These are phyloP conservation scores for Anadara kagoshimensis DNA, from an alignment of 1,140 invertebrate species.

Conservation along the genomic window DNA sequence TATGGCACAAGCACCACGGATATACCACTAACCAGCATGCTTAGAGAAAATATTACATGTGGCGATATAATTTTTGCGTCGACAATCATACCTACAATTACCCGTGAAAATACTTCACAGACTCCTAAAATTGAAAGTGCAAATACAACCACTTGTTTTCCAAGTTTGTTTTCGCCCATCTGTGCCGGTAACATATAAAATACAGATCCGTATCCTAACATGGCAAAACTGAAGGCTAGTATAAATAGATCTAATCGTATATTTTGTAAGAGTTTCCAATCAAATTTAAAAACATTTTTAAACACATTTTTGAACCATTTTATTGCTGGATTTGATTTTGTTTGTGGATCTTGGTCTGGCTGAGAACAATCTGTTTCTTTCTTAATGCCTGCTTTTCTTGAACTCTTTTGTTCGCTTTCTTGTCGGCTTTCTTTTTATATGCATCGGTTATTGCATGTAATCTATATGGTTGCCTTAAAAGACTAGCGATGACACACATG, in stretches of 20 bases:
- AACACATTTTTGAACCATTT: background rate
- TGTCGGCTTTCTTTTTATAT: too few relatives aligned
- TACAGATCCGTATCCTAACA: background rate
- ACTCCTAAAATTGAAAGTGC: constrained; percentile 14
- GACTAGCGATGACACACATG: background rate
- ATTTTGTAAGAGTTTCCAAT: background rate
- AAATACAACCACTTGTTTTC: constrained; percentile 4
- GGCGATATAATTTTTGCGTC: constrained; percentile 13
- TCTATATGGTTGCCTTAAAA: constrained; percentile 12
- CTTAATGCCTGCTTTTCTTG: too few relatives aligned
- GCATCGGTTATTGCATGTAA: too few relatives aligned
- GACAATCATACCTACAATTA: constrained; percentile 14
- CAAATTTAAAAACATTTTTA: background rate
- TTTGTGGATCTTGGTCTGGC: background rate
- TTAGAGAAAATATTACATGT: constrained; percentile 3
- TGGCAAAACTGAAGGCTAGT: constrained; percentile 4
- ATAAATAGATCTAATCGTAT: background rate
- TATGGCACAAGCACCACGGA: background rate
- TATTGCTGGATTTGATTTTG: background rate
- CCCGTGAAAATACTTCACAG: constrained; percentile 10
- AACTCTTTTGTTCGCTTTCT: too few relatives aligned
- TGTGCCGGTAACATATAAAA: constrained; percentile 5
- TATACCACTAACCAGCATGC: constrained; percentile 11
- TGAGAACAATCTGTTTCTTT: background rate
- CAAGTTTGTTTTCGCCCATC: background rate